A percentile compares a stretch with the other conserved stretches of the same genome.
Conservation (phyloP, 2,113 vertebrate genomes). For the Callocephalon fimbriatum region DNA sequence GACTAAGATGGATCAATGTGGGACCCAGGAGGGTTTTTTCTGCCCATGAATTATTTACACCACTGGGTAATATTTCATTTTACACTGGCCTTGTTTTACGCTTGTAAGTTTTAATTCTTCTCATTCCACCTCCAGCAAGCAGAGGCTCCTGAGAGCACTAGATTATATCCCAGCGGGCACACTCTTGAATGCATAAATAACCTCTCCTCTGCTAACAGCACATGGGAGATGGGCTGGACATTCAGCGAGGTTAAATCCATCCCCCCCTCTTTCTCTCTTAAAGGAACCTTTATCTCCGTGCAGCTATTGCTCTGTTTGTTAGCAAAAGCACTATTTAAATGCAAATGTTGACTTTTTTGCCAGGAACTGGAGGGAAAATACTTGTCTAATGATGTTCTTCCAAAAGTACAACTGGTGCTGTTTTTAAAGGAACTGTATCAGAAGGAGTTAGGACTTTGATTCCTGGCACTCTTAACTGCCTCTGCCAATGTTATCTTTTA, state of each 20-base stretch:
- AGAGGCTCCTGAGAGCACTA: conserved; percentile 13
- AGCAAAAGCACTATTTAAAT: conserved; percentile 69
- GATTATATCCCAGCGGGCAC: conserved; percentile 36
- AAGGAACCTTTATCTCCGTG: conserved; percentile 55
- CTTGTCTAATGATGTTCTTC: conserved; percentile 43
- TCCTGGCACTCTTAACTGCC: background rate
- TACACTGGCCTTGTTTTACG: conserved; percentile 17
- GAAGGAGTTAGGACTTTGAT: background rate
- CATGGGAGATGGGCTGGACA: background rate
- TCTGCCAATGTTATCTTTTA: background rate
- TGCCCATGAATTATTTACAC: conserved; percentile 53
- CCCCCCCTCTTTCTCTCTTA: background rate
- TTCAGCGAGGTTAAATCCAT: background rate
- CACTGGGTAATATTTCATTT: conserved; percentile 39
- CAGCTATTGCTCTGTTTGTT: background rate
- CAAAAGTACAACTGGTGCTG: conserved; percentile 22
- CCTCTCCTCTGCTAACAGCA: background rate
- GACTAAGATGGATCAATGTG: background rate
- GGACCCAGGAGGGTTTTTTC: background rate
- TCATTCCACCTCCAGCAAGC: conserved; percentile 42
- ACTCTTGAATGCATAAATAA: conserved; percentile 15
- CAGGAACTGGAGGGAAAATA: conserved; percentile 13
- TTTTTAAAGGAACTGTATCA: background rate
- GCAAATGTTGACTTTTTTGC: conserved; percentile 69
- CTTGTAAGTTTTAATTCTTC: conserved; percentile 66